Percentiles rank a stretch among this genome's conserved stretches.
Conservation (phyloP, 2,888 invertebrate genomes). For the Flabesymbios commensalis region DNA sequence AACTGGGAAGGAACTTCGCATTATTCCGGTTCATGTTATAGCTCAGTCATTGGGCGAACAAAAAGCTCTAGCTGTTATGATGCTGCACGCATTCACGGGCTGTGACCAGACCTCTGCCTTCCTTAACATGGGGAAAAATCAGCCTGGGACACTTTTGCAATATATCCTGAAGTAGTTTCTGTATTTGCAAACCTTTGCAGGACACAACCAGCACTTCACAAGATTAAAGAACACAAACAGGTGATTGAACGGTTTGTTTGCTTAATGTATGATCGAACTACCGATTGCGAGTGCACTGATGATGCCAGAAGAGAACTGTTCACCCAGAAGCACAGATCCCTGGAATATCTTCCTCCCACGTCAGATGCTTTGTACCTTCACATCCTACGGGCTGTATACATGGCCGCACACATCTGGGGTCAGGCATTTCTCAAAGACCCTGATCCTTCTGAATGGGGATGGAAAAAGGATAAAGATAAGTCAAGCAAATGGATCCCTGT, state of each 20-base stretch:
- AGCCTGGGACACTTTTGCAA: constrained; percentile 10
- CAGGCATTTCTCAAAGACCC: constrained; percentile 12
- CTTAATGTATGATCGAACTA: too few relatives aligned
- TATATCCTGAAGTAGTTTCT: constrained; percentile 13
- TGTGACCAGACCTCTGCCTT: constrained; percentile 29
- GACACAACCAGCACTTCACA: neutral
- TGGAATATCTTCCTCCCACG: neutral
- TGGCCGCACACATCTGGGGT: constrained; percentile 14
- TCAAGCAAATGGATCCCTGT: constrained; percentile 5
- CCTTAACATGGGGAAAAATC: neutral
- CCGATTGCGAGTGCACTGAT: neutral
- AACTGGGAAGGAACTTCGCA: constrained; percentile 20
- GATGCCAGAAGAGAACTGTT: neutral
- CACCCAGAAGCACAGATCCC: neutral
- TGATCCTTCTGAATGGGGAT: constrained; percentile 17
- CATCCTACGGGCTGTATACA: constrained; percentile 10
- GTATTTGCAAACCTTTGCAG: constrained; percentile 5
- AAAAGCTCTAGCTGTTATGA: constrained; percentile 11
- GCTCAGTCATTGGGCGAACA: constrained; percentile 15
- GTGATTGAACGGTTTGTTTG: constrained; percentile 1
- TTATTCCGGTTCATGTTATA: constrained; percentile 30
- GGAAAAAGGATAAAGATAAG: constrained; percentile 5
- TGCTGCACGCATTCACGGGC: constrained; percentile 31
- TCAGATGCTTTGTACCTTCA: constrained; percentile 13
- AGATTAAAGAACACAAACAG: constrained; percentile 10